phyloP scores from a whole-genome alignment of 2,888 invertebrate genomes.

The Callosobruchus maculatus region DNA sequence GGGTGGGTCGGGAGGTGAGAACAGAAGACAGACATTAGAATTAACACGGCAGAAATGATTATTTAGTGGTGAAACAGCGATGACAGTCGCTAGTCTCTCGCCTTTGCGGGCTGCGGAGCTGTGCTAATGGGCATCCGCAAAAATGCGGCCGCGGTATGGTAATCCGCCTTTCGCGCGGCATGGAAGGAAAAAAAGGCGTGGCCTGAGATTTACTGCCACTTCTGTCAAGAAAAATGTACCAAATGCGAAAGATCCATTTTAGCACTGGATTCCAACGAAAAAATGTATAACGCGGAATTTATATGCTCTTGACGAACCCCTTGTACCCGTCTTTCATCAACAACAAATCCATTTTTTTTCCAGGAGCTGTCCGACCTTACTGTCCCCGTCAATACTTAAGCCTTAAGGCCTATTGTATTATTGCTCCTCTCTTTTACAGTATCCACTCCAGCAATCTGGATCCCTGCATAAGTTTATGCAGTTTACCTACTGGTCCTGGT shows the following conservation, averaged over 20 bases:
- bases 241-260: neutral
- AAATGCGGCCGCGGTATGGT: neutral
- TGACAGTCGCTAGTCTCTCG: conserved; percentile 3
- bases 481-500: too few relatives aligned
- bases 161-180: neutral
- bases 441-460: too few relatives aligned
- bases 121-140: neutral
- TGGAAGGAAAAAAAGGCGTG: neutral
- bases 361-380: too few relatives aligned
- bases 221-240: neutral
- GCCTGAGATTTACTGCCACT: neutral
- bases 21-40: conserved; percentile 22
- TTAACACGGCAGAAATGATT: conserved; percentile 21
- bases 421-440: too few relatives aligned
- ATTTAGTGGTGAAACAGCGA: conserved; percentile 15
- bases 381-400: too few relatives aligned
- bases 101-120: conserved; percentile 1
- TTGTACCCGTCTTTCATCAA: too few relatives aligned
- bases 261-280: neutral
- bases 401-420: too few relatives aligned
- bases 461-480: too few relatives aligned
- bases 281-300: too few relatives aligned
- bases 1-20: conserved; percentile 1
- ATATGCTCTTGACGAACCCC: too few relatives aligned
- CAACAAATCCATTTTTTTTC: too few relatives aligned